Evolutionary conservation across 2,888 invertebrate genomes (phyloP).

Genomic region (Tupiocoris notatus): DNA sequence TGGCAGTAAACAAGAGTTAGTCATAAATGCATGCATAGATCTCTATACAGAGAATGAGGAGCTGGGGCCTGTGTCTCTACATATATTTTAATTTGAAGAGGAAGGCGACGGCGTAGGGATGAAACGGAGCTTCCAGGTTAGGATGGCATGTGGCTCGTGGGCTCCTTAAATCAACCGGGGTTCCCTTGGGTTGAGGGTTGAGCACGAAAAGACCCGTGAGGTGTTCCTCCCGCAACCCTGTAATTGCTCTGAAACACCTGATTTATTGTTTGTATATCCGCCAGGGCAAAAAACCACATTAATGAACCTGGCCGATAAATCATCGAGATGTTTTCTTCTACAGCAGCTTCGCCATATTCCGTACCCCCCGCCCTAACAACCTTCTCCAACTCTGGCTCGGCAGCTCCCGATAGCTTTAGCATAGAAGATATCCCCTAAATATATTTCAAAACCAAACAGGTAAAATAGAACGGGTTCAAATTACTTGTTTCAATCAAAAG

Average conservation of each 20-base stretch:
- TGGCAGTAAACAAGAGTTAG: conserved; percentile 44
- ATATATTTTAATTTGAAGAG: conserved; percentile 44
- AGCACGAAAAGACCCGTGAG: not conserved
- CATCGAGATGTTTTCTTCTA: conserved; percentile 37
- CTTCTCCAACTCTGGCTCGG: not conserved
- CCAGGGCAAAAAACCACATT: conserved; percentile 42
- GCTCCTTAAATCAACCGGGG: conserved; percentile 37
- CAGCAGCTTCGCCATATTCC: not conserved
- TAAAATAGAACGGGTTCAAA: too few species aligned
- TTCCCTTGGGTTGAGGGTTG: not conserved
- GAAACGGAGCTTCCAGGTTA: conserved; percentile 10
- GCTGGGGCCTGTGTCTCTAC: conserved; percentile 37
- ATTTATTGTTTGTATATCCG: conserved; percentile 44
- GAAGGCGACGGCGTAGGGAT: conserved; percentile 35
- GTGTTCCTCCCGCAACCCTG: conserved; percentile 14
- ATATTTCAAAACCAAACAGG: too few species aligned
- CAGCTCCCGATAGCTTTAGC: not conserved
- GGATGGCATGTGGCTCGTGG: conserved; percentile 33
- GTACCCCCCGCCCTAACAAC: not conserved
- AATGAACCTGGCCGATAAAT: conserved; percentile 42
- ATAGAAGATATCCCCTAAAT: not conserved
- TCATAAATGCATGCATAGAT: conserved; percentile 43
- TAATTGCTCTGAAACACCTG: conserved; percentile 43
- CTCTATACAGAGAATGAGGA: conserved; percentile 31
- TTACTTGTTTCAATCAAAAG: too few species aligned